Base-by-base conservation (phyloP, 2,797 vertebrate species). In the Neomorphus geoffroyi region DNA sequence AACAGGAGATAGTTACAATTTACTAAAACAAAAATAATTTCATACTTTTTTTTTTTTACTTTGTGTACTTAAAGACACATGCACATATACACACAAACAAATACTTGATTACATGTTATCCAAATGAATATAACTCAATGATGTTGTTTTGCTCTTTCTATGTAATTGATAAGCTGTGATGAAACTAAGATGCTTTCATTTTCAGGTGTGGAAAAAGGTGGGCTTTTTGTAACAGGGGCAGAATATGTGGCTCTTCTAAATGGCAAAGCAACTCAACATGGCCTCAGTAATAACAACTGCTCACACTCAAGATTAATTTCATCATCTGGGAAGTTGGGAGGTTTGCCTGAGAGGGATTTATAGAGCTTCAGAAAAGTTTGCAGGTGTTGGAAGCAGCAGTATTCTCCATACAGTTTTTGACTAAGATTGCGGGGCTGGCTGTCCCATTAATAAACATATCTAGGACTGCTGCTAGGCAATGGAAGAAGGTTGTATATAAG, bases 131-230 rank as follows among this genome's bases (percentile, higher is more conserved):
- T 9, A 78, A 70, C 32, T 46, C 65, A 1, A 5, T 70, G 14
- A 82, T 80, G 15, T 2, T 21, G 19, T 27, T 92, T 70, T 83
- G 9, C 24, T 93, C 32, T 67, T 58, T 94, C 28, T 39, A 1
- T 53, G 23, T 58, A 65, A 56, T 27, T 90, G 75, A 13, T 26
- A 90, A 78, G 10, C 18, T 87, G 9, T 50, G n/a, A 33, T 82
- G 72, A 91, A 86, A 75, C 37, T 71, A 27, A 83, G 32, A 58
- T 83, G 57, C 56, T 94, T 88, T 84, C 30, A 41, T 81, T 26
- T 82, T 82, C 24, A 60, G 9, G 7, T 65, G 16, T 43, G 13
- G 72, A 54, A 2, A 41, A 74, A 79, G 16, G 13, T 14, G 33
- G 18, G 3, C 6, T 27, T 61, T 75, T 64, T 78, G 9, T 45